phyloP scores from a whole-genome alignment of 2,113 vertebrate genomes.

The Climacteris rufus region DNA sequence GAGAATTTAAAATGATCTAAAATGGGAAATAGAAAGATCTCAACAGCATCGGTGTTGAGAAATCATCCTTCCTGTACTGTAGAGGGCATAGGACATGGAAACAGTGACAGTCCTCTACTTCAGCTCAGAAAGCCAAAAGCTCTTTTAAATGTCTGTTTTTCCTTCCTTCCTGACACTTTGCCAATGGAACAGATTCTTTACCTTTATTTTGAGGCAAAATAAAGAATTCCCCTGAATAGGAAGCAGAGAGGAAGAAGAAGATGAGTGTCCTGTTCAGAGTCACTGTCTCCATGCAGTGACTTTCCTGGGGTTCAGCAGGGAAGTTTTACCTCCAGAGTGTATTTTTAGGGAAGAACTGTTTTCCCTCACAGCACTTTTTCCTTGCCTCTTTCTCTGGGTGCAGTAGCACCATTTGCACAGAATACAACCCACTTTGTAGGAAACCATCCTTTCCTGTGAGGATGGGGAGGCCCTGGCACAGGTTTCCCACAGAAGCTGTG shows the following conservation, averaged over 20 bases:
- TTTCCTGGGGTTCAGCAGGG: neutral
- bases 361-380: neutral
- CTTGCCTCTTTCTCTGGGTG: neutral
- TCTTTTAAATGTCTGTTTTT: neutral
- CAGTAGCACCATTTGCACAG: accelerated
- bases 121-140: neutral
- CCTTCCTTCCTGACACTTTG: neutral
- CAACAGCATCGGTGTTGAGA: accelerated
- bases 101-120: neutral
- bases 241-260: neutral
- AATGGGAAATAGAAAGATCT: neutral
- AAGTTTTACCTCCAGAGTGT: neutral
- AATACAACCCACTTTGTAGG: neutral
- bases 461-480: neutral
- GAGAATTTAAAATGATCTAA: neutral
- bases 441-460: neutral
- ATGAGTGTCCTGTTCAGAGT: neutral
- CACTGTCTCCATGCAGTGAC: neutral
- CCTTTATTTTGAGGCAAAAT: neutral
- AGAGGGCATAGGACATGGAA: neutral
- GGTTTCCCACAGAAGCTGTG: neutral
- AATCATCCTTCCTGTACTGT: neutral
- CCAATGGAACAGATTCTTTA: neutral
- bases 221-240: neutral
- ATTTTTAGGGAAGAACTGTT: accelerated